Percentiles rank a stretch among this genome's conserved stretches.
Evolutionary conservation across 1,140 invertebrate genomes (phyloP).

Genomic region (Drosophila repletoides): DNA sequence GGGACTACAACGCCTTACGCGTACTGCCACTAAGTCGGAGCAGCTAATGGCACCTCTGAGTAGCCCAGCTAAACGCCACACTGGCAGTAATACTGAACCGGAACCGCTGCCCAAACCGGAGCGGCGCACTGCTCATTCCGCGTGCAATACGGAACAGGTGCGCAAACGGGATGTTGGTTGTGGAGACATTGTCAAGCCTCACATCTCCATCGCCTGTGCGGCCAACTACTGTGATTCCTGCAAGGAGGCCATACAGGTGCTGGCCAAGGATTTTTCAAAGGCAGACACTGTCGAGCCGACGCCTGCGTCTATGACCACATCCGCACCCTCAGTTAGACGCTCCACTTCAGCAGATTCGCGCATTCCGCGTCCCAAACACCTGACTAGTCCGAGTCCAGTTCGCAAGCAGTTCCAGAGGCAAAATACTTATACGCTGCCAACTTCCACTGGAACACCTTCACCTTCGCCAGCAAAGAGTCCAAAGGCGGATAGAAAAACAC

Average conservation of each 20-base stretch:
- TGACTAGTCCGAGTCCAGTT: slow-evolving; percentile 82
- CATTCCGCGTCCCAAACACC: slow-evolving; percentile 82
- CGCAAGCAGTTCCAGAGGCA: slow-evolving; percentile 82
- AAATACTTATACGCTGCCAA: slow-evolving; percentile 83
- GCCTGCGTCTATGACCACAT: neutral
- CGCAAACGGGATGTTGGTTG: slow-evolving; percentile 83
- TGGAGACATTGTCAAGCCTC: slow-evolving; percentile 83
- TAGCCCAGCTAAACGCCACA: slow-evolving; percentile 28
- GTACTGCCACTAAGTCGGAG: slow-evolving; percentile 50
- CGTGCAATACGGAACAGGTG: slow-evolving; percentile 77
- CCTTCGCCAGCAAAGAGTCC: slow-evolving; percentile 47
- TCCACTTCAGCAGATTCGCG: slow-evolving; percentile 68
- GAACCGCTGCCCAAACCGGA: slow-evolving; percentile 13
- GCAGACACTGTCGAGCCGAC: neutral
- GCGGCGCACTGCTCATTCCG: slow-evolving; percentile 43
- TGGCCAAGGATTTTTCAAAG: slow-evolving; percentile 83
- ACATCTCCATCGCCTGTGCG: slow-evolving; percentile 83
- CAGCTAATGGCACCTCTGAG: slow-evolving; percentile 48
- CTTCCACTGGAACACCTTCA: slow-evolving; percentile 37
- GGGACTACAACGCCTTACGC: slow-evolving; percentile 53
- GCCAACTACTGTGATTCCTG: slow-evolving; percentile 87
- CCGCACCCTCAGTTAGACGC: slow-evolving; percentile 23
- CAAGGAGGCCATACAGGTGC: slow-evolving; percentile 84
- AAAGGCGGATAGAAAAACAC: slow-evolving; percentile 48
- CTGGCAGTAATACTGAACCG: slow-evolving; percentile 62